Percentiles rank a stretch among this genome's conserved stretches.
Conservation (phyloP, 2,888 invertebrate species). For the Doris montereyensis region DNA sequence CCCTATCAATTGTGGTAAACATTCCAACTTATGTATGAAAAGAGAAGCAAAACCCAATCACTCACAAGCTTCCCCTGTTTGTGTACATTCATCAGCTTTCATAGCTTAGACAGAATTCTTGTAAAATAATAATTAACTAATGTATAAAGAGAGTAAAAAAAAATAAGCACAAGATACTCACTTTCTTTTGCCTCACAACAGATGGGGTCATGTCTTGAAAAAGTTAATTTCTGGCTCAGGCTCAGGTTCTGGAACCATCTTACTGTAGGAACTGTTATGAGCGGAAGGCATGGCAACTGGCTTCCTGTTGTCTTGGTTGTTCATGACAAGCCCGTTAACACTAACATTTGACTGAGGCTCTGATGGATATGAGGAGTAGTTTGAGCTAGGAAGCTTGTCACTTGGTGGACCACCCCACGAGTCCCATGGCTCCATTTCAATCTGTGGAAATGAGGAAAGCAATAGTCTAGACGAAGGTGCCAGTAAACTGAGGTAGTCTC, state of each 20-base stretch:
- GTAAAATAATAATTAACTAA: too few relatives aligned
- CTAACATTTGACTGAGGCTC: not conserved
- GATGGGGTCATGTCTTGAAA: slow-evolving; percentile 64
- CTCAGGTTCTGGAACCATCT: slow-evolving; percentile 45
- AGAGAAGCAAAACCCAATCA: too few relatives aligned
- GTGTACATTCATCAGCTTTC: too few relatives aligned
- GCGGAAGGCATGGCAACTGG: slow-evolving; percentile 41
- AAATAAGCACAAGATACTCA: not conserved
- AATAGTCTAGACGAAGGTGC: not conserved
- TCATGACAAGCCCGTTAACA: slow-evolving; percentile 7
- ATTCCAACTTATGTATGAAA: too few relatives aligned
- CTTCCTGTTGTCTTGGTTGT: slow-evolving; percentile 27
- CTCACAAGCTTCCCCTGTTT: too few relatives aligned
- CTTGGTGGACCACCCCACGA: slow-evolving; percentile 53
- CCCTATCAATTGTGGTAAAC: too few relatives aligned
- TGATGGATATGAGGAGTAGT: not conserved
- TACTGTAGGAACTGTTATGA: slow-evolving; percentile 35
- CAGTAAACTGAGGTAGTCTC: too few relatives aligned
- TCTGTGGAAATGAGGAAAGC: not conserved
- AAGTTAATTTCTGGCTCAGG: slow-evolving; percentile 63
- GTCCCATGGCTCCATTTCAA: slow-evolving; percentile 63
- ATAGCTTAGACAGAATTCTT: too few relatives aligned
- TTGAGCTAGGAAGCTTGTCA: not conserved
- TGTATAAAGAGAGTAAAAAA: too few relatives aligned
- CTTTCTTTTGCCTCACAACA: slow-evolving; percentile 62